A percentile compares a stretch with the other conserved stretches of the same genome.
Conservation (phyloP, 2,797 vertebrate genomes). For the Myotis planiceps region DNA sequence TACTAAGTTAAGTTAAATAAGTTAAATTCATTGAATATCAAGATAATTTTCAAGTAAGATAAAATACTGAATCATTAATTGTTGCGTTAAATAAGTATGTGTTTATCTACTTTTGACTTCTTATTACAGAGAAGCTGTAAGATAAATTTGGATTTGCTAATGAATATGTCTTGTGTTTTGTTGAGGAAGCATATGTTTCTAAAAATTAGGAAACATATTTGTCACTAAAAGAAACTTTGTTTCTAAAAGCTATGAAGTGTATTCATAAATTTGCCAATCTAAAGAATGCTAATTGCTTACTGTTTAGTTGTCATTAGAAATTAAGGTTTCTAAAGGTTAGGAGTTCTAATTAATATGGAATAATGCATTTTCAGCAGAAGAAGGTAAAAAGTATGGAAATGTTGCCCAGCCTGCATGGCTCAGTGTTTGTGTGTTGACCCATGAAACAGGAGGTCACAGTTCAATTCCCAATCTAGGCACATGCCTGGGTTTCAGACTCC, state of each 20-base stretch:
- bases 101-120: background rate
- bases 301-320: background rate
- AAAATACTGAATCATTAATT: background rate
- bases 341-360: background rate
- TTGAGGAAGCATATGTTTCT: background rate
- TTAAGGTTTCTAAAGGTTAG: background rate
- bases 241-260: background rate
- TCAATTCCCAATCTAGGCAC: too few relatives aligned
- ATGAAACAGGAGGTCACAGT: too few relatives aligned
- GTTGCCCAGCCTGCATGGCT: too few relatives aligned
- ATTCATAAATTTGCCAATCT: background rate
- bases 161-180: background rate
- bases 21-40: background rate
- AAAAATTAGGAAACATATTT: background rate
- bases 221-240: background rate
- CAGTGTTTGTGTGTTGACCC: too few relatives aligned
- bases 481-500: too few relatives aligned
- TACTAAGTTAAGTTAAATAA: background rate
- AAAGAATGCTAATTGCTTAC: background rate
- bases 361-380: background rate
- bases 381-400: background rate
- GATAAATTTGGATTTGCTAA: background rate
- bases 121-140: background rate
- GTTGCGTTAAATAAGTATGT: background rate
- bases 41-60: background rate